Percentiles rank a stretch among this genome's conserved stretches.
Evolutionary conservation across 2,113 vertebrate genomes (phyloP).

Genomic region (Python bivittatus): DNA sequence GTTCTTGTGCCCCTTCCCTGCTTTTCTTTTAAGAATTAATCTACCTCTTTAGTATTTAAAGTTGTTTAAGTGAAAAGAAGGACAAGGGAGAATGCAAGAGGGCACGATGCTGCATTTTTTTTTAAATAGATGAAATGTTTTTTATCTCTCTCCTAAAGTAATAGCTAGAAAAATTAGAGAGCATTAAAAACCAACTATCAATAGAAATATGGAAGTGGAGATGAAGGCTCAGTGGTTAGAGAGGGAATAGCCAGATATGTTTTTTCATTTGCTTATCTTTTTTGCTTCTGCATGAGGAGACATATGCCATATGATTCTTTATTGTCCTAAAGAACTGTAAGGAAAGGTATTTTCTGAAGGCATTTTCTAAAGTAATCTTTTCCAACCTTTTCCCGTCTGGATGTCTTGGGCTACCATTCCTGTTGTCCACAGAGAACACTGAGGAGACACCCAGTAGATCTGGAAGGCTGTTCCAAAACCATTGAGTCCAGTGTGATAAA

Average conservation of each 20-base stretch:
- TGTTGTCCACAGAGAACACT: neutral
- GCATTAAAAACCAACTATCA: neutral
- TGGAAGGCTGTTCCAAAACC: neutral
- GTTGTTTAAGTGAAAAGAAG: neutral
- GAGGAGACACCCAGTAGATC: neutral
- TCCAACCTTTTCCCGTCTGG: neutral
- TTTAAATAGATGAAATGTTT: neutral
- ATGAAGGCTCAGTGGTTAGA: neutral
- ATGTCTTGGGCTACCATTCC: neutral
- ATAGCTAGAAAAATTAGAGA: neutral
- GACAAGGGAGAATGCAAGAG: neutral
- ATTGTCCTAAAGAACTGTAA: neutral
- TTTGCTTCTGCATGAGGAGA: neutral
- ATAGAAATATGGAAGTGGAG: neutral
- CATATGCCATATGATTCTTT: neutral
- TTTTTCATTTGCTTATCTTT: neutral
- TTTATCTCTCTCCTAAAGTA: neutral
- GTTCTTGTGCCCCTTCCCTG: neutral
- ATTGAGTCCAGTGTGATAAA: neutral
- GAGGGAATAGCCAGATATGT: neutral
- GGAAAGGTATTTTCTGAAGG: neutral
- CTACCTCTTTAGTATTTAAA: neutral
- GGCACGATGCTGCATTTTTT: neutral
- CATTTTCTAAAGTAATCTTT: constrained; percentile 8
- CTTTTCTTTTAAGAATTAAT: neutral